Percentiles rank a stretch among this genome's conserved stretches.
phyloP scores from a whole-genome alignment of 2,113 vertebrate genomes.

The Sardina pilchardus region DNA sequence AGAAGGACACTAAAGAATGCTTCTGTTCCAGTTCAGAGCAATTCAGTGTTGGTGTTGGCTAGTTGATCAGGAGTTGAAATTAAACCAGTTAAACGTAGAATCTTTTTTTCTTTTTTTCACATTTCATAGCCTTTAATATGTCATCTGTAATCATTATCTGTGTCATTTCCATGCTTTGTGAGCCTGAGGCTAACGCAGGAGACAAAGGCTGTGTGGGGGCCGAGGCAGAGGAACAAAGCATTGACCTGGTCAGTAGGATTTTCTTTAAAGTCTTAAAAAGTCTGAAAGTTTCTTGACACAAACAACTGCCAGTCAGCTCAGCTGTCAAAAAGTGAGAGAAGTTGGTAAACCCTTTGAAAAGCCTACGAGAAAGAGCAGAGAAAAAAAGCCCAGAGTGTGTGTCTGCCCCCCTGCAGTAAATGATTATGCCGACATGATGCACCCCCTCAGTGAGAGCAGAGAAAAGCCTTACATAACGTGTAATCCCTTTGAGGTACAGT shows the following conservation, averaged over 20 bases:
- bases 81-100: too few relatives aligned
- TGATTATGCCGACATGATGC: constrained; percentile 19
- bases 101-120: not conserved
- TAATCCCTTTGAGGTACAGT: constrained; percentile 37
- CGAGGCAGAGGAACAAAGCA: not conserved
- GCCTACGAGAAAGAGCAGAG: not conserved
- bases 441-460: not conserved
- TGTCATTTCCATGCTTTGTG: too few relatives aligned
- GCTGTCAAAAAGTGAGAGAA: not conserved
- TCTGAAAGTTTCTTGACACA: not conserved
- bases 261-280: not conserved
- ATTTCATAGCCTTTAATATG: not conserved
- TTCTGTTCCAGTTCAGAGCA: too few relatives aligned
- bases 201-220: not conserved
- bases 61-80: too few relatives aligned
- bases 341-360: not conserved
- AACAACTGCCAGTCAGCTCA: not conserved
- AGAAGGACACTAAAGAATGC: too few relatives aligned
- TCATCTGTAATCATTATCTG: not conserved
- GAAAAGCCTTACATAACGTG: constrained; percentile 22
- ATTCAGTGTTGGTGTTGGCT: too few relatives aligned
- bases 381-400: not conserved
- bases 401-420: not conserved
- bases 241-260: not conserved
- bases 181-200: not conserved